Conservation (phyloP, 2,888 invertebrate genomes). For the Drosophila anceps region DNA sequence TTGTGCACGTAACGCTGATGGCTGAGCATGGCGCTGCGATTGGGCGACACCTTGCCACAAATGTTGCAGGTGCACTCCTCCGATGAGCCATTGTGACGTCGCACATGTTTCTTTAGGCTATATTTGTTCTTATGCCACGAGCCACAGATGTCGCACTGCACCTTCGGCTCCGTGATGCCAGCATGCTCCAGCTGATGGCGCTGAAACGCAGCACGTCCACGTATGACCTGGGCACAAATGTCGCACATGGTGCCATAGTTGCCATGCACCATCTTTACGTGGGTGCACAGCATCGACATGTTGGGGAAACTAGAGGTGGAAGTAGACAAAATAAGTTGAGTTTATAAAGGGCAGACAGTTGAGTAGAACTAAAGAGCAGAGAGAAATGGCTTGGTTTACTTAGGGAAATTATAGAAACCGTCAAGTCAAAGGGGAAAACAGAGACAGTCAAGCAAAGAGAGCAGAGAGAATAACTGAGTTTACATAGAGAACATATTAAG, state of each 20-base stretch:
- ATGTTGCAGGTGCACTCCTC: slow-evolving; percentile 80
- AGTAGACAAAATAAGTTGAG: background rate
- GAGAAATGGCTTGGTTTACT: background rate
- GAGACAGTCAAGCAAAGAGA: too few species aligned
- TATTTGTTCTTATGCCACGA: slow-evolving; percentile 84
- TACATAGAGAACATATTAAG: background rate
- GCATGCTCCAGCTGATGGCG: slow-evolving; percentile 83
- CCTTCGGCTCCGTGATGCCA: slow-evolving; percentile 80
- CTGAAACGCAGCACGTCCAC: slow-evolving; percentile 82
- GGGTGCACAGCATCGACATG: slow-evolving; percentile 76
- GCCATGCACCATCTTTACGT: slow-evolving; percentile 77
- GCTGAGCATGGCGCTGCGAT: slow-evolving; percentile 83
- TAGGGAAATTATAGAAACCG: background rate
- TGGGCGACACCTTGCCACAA: slow-evolving; percentile 84
- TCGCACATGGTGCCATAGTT: slow-evolving; percentile 83
- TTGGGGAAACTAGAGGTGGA: slow-evolving; percentile 78
- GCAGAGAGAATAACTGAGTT: background rate
- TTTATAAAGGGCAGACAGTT: background rate
- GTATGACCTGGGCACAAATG: slow-evolving; percentile 84
- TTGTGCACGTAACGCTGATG: slow-evolving; percentile 84
- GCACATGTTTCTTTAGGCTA: slow-evolving; percentile 83
- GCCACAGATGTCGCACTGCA: slow-evolving; percentile 84
- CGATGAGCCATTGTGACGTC: slow-evolving; percentile 80
- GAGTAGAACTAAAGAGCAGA: background rate
- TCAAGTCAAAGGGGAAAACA: too few species aligned